Conservation (phyloP, 1,140 invertebrate species). For the Sipha flava region DNA sequence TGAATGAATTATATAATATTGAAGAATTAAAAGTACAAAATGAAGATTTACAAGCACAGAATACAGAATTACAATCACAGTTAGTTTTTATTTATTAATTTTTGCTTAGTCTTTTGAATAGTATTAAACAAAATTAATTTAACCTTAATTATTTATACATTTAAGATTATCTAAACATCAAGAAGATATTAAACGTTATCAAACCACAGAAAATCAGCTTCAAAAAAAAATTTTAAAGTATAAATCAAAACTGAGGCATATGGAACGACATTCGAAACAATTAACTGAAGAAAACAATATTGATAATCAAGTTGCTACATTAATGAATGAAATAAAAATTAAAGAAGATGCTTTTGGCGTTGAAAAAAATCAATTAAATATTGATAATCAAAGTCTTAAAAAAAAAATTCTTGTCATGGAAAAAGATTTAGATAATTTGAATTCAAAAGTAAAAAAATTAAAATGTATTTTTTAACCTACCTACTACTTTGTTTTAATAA, state of each 20-base stretch:
- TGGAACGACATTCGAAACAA: constrained; percentile 15
- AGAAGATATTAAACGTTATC: constrained; percentile 4
- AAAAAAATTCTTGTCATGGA: constrained; percentile 4
- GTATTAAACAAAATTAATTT: not conserved
- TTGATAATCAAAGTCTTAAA: not conserved
- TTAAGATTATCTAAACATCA: constrained; percentile 11
- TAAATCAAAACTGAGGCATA: constrained; percentile 14
- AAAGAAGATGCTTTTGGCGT: constrained; percentile 9
- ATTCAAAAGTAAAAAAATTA: not conserved
- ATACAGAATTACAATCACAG: constrained; percentile 7
- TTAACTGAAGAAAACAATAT: constrained; percentile 22
- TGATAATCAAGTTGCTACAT: constrained; percentile 18
- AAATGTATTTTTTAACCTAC: not conserved
- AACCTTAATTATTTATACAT: not conserved
- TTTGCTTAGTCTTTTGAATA: not conserved
- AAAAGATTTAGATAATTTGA: constrained; percentile 18
- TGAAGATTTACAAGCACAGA: constrained; percentile 10
- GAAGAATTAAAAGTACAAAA: not conserved
- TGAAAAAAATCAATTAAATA: constrained; percentile 16
- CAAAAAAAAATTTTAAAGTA: not conserved
- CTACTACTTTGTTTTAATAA: not conserved
- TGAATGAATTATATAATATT: constrained; percentile 4
- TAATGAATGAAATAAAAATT: constrained; percentile 11
- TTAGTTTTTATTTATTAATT: not conserved
- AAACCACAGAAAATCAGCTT: constrained; percentile 6